phyloP scores from a whole-genome alignment of 2,797 vertebrate species.

The Buceros bicornis region DNA sequence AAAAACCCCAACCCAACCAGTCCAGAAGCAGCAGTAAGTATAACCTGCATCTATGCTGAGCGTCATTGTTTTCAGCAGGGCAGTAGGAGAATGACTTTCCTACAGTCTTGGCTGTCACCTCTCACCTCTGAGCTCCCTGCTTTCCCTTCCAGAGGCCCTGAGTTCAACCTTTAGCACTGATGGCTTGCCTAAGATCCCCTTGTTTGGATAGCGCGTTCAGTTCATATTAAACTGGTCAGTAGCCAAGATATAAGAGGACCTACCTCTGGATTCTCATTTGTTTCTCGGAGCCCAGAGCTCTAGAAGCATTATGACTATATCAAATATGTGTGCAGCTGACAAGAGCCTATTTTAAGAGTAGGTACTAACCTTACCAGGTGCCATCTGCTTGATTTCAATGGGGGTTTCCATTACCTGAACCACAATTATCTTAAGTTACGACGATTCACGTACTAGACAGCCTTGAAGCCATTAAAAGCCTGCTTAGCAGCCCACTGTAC shows the following conservation, averaged over 20 bases:
- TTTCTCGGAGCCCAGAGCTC: background rate
- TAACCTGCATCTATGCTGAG: background rate
- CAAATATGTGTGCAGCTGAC: background rate
- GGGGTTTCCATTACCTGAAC: background rate
- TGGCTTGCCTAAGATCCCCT: background rate
- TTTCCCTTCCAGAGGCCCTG: background rate
- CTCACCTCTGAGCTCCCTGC: background rate
- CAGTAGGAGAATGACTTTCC: background rate
- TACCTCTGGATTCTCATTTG: background rate
- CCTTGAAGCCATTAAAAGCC: background rate
- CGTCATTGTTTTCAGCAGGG: background rate
- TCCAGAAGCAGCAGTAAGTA: background rate
- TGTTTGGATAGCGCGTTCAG: background rate
- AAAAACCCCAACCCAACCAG: background rate
- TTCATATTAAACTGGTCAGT: background rate
- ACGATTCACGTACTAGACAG: background rate
- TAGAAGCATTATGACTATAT: background rate
- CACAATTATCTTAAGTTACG: background rate
- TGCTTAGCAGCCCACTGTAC: background rate
- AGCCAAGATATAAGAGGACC: background rate
- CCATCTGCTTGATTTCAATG: background rate
- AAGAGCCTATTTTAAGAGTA: background rate
- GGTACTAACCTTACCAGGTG: background rate
- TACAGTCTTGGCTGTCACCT: background rate
- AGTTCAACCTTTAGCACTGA: background rate